phyloP scores from a whole-genome alignment of 1,140 invertebrate genomes.

The roundworm (Caenorhabditis elegans) region DNA sequence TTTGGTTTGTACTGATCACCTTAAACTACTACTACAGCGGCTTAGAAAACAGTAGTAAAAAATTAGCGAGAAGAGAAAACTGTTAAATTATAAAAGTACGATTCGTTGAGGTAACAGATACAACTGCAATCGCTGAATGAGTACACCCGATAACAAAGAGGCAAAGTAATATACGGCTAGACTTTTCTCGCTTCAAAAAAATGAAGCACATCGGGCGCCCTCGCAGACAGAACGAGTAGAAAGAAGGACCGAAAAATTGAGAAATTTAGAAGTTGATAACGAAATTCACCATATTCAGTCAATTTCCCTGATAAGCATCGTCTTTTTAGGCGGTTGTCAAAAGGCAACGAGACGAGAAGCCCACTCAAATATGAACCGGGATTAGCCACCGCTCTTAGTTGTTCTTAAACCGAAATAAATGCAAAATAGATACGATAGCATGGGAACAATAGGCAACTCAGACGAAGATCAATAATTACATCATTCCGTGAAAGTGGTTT shows the following conservation, averaged over 20 bases:
- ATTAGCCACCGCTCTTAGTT: neutral
- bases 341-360: neutral
- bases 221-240: too few relatives aligned
- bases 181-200: too few relatives aligned
- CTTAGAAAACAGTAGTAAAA: too few relatives aligned
- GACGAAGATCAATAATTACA: constrained; percentile 5
- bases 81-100: neutral
- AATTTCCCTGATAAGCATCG: neutral
- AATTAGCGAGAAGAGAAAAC: neutral
- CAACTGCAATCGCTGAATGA: neutral
- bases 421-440: neutral
- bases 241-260: neutral
- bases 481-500: constrained; percentile 1
- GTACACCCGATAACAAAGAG: neutral
- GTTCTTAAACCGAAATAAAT: neutral
- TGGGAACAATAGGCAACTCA: neutral
- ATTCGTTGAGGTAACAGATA: neutral
- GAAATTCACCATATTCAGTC: neutral
- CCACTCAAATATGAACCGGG: neutral
- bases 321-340: neutral
- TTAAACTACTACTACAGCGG: neutral
- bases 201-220: too few relatives aligned
- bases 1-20: neutral
- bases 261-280: neutral
- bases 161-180: too few relatives aligned